phyloP scores from a whole-genome alignment of 2,888 invertebrate species.

The Stenolophus ochropezus region DNA sequence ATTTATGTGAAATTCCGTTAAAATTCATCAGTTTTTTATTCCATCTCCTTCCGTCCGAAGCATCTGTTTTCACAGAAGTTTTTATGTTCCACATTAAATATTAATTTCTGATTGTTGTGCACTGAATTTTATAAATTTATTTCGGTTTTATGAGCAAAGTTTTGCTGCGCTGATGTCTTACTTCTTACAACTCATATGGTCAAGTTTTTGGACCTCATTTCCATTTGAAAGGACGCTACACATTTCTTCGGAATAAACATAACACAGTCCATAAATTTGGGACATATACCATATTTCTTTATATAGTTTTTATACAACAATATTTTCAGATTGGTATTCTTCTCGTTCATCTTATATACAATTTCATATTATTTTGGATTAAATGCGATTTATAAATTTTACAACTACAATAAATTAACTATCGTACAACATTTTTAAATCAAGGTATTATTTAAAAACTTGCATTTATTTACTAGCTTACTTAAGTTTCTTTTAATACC shows the following conservation, averaged over 20 bases:
- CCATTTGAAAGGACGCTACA: conserved; percentile 10
- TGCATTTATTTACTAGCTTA: too few relatives aligned
- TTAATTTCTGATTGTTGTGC: conserved; percentile 55
- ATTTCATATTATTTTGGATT: too few relatives aligned
- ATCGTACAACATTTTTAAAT: too few relatives aligned
- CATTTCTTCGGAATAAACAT: not conserved
- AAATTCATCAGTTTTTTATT: conserved; percentile 55
- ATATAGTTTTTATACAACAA: not conserved
- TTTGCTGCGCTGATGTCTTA: conserved; percentile 8
- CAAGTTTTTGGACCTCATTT: conserved; percentile 3
- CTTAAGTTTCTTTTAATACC: too few relatives aligned
- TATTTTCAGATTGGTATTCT: not conserved
- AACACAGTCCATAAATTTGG: not conserved
- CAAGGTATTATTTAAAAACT: too few relatives aligned
- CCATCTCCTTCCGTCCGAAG: conserved; percentile 31
- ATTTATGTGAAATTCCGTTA: conserved; percentile 51
- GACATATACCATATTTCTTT: not conserved
- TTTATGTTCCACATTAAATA: conserved; percentile 56
- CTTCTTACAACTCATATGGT: conserved; percentile 18
- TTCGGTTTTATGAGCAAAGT: conserved; percentile 45
- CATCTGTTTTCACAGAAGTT: conserved; percentile 56
- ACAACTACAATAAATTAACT: too few relatives aligned
- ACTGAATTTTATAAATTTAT: conserved; percentile 57
- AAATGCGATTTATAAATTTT: too few relatives aligned
- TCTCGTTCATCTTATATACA: not conserved